phyloP scores from a whole-genome alignment of 2,113 vertebrate genomes.

The Gila orcuttii region DNA sequence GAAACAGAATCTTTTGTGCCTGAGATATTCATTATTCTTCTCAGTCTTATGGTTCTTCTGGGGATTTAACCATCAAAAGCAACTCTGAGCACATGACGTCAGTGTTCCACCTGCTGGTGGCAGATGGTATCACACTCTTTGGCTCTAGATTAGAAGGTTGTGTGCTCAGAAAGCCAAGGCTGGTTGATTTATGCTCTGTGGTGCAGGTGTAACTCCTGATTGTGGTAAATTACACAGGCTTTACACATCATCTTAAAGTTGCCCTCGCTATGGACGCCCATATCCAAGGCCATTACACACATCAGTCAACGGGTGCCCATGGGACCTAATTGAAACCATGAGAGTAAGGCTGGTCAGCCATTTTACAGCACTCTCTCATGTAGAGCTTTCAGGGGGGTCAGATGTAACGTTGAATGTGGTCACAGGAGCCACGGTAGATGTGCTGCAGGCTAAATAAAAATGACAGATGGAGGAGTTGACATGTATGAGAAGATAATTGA shows the following conservation, averaged over 20 bases:
- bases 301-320: slow-evolving; percentile 49
- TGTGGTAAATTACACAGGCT: slow-evolving; percentile 24
- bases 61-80: slow-evolving; percentile 19
- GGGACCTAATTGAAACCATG: slow-evolving; percentile 49
- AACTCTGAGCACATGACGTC: background rate
- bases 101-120: slow-evolving; percentile 16
- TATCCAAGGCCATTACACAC: slow-evolving; percentile 49
- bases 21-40: slow-evolving; percentile 33
- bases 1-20: slow-evolving; percentile 29
- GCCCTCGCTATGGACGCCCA: background rate
- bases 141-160: background rate
- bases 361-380: background rate
- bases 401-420: slow-evolving; percentile 45
- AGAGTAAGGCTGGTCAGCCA: slow-evolving; percentile 31
- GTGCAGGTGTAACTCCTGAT: slow-evolving; percentile 25
- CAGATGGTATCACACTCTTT: background rate
- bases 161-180: background rate
- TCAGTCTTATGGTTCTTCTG: slow-evolving; percentile 15
- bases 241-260: slow-evolving; percentile 20
- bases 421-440: slow-evolving; percentile 8
- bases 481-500: slow-evolving; percentile 49
- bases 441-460: slow-evolving; percentile 42
- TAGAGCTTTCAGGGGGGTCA: slow-evolving; percentile 44
- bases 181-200: slow-evolving; percentile 1
- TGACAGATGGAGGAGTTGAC: slow-evolving; percentile 38